Evolutionary conservation across 2,888 invertebrate genomes (phyloP), one percentile per base, ranked within the genome.

Genomic region (Salpingus planirostris): DNA sequence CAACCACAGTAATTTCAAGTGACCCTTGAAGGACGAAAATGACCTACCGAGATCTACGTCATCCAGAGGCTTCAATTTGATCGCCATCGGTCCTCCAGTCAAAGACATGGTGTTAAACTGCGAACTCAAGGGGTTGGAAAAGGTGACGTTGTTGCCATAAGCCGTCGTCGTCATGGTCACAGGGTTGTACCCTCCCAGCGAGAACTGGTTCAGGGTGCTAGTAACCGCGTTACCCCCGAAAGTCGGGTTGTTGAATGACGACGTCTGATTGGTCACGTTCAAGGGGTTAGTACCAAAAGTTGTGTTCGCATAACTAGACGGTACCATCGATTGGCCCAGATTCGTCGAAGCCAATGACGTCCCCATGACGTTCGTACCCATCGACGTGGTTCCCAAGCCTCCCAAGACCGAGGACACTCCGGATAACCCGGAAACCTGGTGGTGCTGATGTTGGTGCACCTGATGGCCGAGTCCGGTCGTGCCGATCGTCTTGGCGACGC

Each of bases 21-120:
- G 8, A 18, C n/a, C n/a, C n/a, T n/a, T n/a, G n/a, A n/a, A n/a
- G n/a, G n/a, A n/a, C n/a, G 18, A 18, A 13, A n/a, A 12, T 24
- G 2, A 38, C 54, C 54, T 43, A 42, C 78, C 77, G 42, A 80
- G 68, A 50, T 81, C 81, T 40, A 80, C 76, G 57, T 82, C 81
- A 49, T 82, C 81, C 59, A 80, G 66, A 40, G 79, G 76, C 62
- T 82, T 81, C 62, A 80, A 66, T 62, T 81, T 81, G 70, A 76
- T 74, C 15, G 69, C 65, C 44, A 60, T 73, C 65, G 72, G 38
- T 62, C 64, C 41, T 1, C 50, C 57, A 21, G 45, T 37, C 7
- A 59, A 30, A 3, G 60, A 53, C 47, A 66, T 68, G 63, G 63
- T 74, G 68, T 60, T 80, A 61, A 54, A 73, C 66, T 59, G 73